These are phyloP conservation scores for Branchipolynoe longqiensis DNA, from an alignment of 2,888 invertebrate species.

Conservation along the genomic window DNA sequence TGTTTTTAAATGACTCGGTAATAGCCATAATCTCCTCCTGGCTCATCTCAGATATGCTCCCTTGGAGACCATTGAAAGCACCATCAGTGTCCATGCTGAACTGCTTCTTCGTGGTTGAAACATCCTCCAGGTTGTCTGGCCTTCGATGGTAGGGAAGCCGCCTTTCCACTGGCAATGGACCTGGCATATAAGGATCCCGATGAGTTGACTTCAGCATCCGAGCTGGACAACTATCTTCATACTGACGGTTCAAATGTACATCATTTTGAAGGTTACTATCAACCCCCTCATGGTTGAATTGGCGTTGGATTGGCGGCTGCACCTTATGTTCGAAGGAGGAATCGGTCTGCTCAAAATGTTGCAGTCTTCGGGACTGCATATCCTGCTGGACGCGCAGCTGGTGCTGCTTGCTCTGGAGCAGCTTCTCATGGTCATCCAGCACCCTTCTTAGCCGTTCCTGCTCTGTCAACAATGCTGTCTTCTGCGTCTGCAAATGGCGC, in stretches of 20 bases:
- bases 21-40: conserved; percentile 19
- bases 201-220: no score
- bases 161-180: no score
- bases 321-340: neutral
- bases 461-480: conserved; percentile 34
- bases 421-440: conserved; percentile 44
- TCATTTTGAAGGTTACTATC: no score
- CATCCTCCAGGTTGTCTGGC: no score
- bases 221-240: no score
- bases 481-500: conserved; percentile 41
- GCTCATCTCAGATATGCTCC: neutral
- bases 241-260: no score
- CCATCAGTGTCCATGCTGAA: neutral
- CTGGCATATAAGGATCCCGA: no score
- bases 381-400: conserved; percentile 42
- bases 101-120: neutral
- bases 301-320: no score
- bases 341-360: conserved; percentile 33
- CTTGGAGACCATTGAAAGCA: neutral
- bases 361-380: neutral
- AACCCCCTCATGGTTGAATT: no score
- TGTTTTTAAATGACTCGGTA: conserved; percentile 35
- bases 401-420: conserved; percentile 34
- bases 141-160: no score
- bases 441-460: conserved; percentile 25